Conservation (phyloP, 2,113 vertebrate species). For the Mungos mungo region DNA sequence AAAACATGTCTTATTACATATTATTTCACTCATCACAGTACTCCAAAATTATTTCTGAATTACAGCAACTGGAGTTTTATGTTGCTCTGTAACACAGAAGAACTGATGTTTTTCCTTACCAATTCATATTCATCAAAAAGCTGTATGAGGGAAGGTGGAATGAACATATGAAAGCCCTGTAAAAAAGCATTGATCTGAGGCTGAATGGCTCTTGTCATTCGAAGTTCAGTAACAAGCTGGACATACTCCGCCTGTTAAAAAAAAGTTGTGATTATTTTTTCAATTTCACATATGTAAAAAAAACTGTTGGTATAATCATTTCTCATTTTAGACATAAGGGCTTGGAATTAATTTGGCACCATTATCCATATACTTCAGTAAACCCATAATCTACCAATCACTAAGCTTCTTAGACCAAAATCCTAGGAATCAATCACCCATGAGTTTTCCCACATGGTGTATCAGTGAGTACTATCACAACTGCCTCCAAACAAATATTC, state of each 20-base stretch:
- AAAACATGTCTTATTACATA: background rate
- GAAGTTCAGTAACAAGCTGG: slow-evolving; percentile 98
- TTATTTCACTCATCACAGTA: background rate
- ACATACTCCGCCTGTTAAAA: slow-evolving; percentile 95
- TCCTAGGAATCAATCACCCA: background rate
- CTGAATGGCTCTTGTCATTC: slow-evolving; percentile 99
- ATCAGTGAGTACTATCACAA: background rate
- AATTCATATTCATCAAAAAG: slow-evolving; percentile 99
- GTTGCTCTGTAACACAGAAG: background rate
- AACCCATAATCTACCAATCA: background rate
- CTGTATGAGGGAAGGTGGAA: slow-evolving; percentile 96
- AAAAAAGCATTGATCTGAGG: slow-evolving; percentile 99
- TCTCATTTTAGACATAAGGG: slow-evolving; percentile 35
- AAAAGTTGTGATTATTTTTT: background rate
- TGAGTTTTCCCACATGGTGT: background rate
- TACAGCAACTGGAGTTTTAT: background rate
- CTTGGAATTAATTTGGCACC: background rate
- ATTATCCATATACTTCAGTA: background rate
- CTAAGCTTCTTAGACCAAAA: background rate
- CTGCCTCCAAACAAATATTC: background rate
- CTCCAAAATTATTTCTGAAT: slow-evolving; percentile 35
- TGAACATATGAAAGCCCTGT: slow-evolving; percentile 98
- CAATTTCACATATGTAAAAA: background rate
- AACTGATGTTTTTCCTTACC: slow-evolving; percentile 86
- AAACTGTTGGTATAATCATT: background rate